These are phyloP conservation scores for Microcebus lehilahytsara DNA, from an alignment of 2,113 vertebrate genomes.

Conservation along the genomic window DNA sequence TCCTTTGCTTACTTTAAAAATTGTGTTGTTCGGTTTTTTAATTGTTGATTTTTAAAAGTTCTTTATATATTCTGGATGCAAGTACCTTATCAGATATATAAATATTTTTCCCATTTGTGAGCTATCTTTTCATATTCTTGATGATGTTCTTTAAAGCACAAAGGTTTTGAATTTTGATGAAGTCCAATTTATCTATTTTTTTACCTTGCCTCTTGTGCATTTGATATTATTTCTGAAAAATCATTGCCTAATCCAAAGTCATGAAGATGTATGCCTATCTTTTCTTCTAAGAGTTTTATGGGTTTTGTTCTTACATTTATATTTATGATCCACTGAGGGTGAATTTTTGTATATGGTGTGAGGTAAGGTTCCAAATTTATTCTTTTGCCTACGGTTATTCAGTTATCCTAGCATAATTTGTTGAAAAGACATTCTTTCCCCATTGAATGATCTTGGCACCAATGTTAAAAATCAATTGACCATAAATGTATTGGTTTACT, in stretches of 20 bases:
- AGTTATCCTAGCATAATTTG: neutral
- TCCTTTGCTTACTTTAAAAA: neutral
- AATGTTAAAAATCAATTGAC: neutral
- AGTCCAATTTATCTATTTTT: neutral
- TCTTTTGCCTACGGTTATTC: neutral
- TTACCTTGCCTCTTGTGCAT: neutral
- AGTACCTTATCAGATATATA: neutral
- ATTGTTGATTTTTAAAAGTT: neutral
- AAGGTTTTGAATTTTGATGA: neutral
- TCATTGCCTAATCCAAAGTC: neutral
- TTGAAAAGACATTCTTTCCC: neutral
- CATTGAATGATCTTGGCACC: neutral
- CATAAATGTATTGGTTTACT: neutral
- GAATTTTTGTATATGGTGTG: neutral
- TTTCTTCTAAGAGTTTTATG: conserved; percentile 1
- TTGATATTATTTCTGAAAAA: neutral
- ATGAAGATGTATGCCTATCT: neutral
- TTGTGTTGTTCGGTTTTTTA: neutral
- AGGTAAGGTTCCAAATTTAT: neutral
- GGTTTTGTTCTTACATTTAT: neutral
- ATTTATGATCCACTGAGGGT: neutral
- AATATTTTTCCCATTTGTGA: neutral
- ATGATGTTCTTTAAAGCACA: neutral
- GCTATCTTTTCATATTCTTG: neutral
- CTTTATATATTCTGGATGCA: neutral